Percentiles rank a stretch among this genome's conserved stretches.
These are phyloP conservation scores for Verasper variegatus DNA, from an alignment of 2,113 vertebrate species.

Conservation along the genomic window DNA sequence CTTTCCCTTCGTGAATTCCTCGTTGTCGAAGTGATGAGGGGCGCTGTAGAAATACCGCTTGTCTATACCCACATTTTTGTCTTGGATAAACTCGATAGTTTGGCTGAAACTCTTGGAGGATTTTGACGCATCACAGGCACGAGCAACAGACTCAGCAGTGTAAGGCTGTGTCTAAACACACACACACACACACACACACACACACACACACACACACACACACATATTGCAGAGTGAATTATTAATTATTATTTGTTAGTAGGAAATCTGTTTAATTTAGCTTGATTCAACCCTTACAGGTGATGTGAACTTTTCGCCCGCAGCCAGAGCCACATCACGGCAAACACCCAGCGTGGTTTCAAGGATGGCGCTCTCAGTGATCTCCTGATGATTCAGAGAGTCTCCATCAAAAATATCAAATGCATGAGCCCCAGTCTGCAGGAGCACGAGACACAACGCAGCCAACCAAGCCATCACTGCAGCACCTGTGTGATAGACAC, in stretches of 20 bases:
- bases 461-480: background rate
- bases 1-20: background rate
- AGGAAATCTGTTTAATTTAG: background rate
- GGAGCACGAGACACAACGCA: background rate
- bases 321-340: background rate
- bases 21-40: background rate
- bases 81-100: background rate
- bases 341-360: background rate
- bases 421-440: background rate
- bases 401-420: background rate
- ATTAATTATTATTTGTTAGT: background rate
- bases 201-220: too few relatives aligned
- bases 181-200: background rate
- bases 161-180: background rate
- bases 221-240: background rate
- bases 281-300: background rate
- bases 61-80: background rate
- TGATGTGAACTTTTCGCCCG: background rate
- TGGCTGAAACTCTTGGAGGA: background rate
- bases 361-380: background rate
- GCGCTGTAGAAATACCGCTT: background rate
- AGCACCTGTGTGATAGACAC: background rate
- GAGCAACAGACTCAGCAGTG: background rate
- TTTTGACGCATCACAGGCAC: background rate
- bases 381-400: conserved; percentile 1